phyloP scores from a whole-genome alignment of 1,140 invertebrate species.

The Micrasema longulum region DNA sequence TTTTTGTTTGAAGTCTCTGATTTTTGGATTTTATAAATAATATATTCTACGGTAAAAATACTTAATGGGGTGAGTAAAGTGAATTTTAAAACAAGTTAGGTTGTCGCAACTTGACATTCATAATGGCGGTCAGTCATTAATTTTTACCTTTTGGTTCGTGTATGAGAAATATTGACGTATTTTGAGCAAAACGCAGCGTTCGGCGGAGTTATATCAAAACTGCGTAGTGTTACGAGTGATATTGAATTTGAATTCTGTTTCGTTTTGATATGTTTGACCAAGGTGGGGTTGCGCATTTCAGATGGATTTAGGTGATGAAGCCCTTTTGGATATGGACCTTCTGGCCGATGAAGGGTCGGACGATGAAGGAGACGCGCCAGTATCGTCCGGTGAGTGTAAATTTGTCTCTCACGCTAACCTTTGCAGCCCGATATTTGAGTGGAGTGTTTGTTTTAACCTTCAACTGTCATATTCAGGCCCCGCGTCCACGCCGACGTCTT shows the following conservation, averaged over 20 bases:
- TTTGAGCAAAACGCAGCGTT: not conserved
- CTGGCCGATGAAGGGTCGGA: constrained; percentile 66
- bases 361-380: constrained; percentile 62
- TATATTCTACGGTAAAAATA: constrained; percentile 33
- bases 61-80: constrained; percentile 42
- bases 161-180: not conserved
- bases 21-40: constrained; percentile 39
- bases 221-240: constrained; percentile 11
- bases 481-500: constrained; percentile 70
- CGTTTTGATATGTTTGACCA: constrained; percentile 52
- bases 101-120: constrained; percentile 50
- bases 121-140: constrained; percentile 49
- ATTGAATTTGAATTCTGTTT: constrained; percentile 57
- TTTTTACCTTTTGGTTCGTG: constrained; percentile 32
- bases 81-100: constrained; percentile 42
- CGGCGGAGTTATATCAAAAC: constrained; percentile 3
- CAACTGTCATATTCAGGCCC: constrained; percentile 57
- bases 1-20: constrained; percentile 35
- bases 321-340: constrained; percentile 64
- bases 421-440: not conserved
- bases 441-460: constrained; percentile 10
- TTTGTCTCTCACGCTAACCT: not conserved
- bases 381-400: constrained; percentile 61
- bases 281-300: constrained; percentile 39
- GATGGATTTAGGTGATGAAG: constrained; percentile 56